phyloP scores from a whole-genome alignment of 2,797 vertebrate species.

The Loris lydekkerianus region DNA sequence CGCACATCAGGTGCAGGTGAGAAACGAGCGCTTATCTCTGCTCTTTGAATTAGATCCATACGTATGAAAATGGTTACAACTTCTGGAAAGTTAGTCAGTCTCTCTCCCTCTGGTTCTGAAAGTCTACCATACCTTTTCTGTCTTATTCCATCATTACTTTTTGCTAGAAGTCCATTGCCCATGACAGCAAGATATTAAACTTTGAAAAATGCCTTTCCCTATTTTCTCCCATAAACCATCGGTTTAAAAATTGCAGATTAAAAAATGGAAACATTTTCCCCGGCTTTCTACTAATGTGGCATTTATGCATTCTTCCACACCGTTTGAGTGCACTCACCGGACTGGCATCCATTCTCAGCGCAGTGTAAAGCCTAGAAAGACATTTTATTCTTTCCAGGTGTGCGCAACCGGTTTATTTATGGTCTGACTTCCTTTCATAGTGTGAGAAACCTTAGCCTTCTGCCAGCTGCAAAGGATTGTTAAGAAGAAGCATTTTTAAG shows the following conservation, averaged over 20 bases:
- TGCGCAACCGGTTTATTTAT: conserved; percentile 88
- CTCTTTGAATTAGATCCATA: conserved; percentile 30
- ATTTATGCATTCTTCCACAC: conserved; percentile 75
- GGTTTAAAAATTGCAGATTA: conserved; percentile 70
- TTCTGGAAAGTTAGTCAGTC: conserved; percentile 32
- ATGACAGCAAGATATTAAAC: conserved; percentile 30
- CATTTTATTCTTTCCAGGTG: conserved; percentile 90
- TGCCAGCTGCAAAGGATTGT: conserved; percentile 89
- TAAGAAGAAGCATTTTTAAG: conserved; percentile 85
- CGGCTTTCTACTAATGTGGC: conserved; percentile 66
- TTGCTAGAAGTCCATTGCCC: background rate
- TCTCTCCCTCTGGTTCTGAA: conserved; percentile 36
- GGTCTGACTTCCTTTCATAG: conserved; percentile 85
- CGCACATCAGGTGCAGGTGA: conserved; percentile 35
- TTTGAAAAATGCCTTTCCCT: conserved; percentile 55
- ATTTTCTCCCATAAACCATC: conserved; percentile 38
- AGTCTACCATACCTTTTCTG: background rate
- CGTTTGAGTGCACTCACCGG: background rate
- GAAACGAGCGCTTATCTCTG: conserved; percentile 25
- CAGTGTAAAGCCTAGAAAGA: conserved; percentile 82
- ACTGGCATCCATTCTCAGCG: conserved; percentile 77
- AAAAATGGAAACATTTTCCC: conserved; percentile 69
- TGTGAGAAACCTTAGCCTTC: conserved; percentile 88
- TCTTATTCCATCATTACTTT: conserved; percentile 32
- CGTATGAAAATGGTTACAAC: conserved; percentile 41